Evolutionary conservation across 30 jellyfish, hydroid and myxozoan genomes (phyloP).

Genomic region (Aurelia sp.): DNA sequence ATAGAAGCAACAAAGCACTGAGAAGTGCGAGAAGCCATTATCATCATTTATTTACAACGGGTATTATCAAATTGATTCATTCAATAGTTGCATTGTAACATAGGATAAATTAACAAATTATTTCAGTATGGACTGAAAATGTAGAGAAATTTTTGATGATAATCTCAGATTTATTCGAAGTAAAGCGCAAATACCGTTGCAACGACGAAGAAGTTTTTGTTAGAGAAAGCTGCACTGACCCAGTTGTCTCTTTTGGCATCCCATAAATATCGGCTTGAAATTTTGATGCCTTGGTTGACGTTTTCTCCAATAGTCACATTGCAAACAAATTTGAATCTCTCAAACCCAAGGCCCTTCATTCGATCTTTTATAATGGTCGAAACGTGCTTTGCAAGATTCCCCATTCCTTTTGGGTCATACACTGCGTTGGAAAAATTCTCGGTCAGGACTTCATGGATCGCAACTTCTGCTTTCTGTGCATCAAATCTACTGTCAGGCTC

Average conservation of each 20-base stretch:
- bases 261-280: slow-evolving; percentile 95
- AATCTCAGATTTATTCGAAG: slow-evolving; percentile 60
- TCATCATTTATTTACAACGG: too few species aligned
- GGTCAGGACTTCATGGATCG: slow-evolving; percentile 59
- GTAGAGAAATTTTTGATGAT: too few species aligned
- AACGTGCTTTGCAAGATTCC: slow-evolving; percentile 69
- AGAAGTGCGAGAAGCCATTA: too few species aligned
- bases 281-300: slow-evolving; percentile 75
- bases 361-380: slow-evolving; percentile 68
- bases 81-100: too few species aligned
- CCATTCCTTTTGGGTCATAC: slow-evolving; percentile 69
- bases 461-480: slow-evolving; percentile 43
- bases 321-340: slow-evolving; percentile 85
- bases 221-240: slow-evolving; percentile 60
- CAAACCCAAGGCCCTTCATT: slow-evolving; percentile 67
- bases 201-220: slow-evolving; percentile 53
- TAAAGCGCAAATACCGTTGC: slow-evolving; percentile 86
- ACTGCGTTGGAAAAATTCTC: slow-evolving; percentile 54
- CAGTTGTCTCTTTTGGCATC: slow-evolving; percentile 93
- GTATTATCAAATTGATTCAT: too few species aligned
- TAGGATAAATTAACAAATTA: too few species aligned
- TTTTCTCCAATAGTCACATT: slow-evolving; percentile 79
- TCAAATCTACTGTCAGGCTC: slow-evolving; percentile 80
- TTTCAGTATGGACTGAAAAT: too few species aligned
- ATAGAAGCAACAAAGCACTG: too few species aligned